Conservation (phyloP, 2,113 vertebrate genomes). For the Phrynosoma blainvillii region DNA sequence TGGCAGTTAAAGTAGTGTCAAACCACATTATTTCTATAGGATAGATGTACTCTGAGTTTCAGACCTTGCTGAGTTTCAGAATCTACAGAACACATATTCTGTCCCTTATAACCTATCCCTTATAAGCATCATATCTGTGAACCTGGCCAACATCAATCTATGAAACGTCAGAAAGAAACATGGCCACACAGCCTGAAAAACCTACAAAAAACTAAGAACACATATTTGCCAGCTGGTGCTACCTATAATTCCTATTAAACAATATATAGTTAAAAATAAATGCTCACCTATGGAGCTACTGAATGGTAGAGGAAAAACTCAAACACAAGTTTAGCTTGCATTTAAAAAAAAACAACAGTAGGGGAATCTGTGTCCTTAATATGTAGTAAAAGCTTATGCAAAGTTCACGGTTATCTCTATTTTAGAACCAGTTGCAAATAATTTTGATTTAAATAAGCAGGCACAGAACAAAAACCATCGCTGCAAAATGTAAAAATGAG, state of each 20-base stretch:
- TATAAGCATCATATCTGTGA: too few species aligned
- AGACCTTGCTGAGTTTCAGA: too few species aligned
- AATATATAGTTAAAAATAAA: not conserved
- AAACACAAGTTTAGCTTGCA: not conserved
- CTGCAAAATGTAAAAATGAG: constrained; percentile 35
- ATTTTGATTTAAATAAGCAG: constrained; percentile 28
- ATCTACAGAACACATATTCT: too few species aligned
- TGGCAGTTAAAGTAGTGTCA: too few species aligned
- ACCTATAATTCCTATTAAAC: not conserved
- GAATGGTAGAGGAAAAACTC: not conserved
- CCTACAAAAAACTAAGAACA: too few species aligned
- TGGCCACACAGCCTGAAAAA: too few species aligned
- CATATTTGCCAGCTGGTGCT: not conserved
- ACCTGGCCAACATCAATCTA: too few species aligned
- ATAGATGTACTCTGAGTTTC: too few species aligned
- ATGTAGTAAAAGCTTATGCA: constrained; percentile 34
- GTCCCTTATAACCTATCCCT: too few species aligned
- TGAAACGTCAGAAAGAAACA: too few species aligned
- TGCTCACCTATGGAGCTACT: not conserved
- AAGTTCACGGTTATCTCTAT: constrained; percentile 31
- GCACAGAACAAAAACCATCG: constrained; percentile 1
- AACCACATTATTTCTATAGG: too few species aligned
- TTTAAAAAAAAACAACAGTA: not conserved
- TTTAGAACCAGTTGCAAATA: constrained; percentile 25
- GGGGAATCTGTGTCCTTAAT: constrained; percentile 3